phyloP scores from a whole-genome alignment of 2,888 invertebrate genomes.

The Carcina quercana region DNA sequence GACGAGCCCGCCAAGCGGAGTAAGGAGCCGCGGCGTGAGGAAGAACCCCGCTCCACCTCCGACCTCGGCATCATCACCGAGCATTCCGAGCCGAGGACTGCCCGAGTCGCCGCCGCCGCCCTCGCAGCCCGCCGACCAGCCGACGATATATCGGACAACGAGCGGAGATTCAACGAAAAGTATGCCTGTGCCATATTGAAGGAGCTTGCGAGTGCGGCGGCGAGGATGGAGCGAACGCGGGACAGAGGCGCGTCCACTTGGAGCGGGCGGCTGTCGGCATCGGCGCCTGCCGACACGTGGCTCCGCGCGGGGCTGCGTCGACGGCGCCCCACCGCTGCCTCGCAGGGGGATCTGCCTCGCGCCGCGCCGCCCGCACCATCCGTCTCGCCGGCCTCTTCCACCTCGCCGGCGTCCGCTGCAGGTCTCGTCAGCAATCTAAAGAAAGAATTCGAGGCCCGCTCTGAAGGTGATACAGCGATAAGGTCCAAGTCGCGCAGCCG shows the following conservation, averaged over 20 bases:
- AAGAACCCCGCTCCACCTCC: constrained; percentile 25
- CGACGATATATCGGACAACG: constrained; percentile 45
- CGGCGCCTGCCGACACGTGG: constrained; percentile 77
- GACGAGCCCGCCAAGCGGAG: constrained; percentile 36
- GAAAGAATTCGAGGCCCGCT: constrained; percentile 88
- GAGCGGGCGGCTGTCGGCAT: constrained; percentile 73
- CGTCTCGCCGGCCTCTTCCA: constrained; percentile 19
- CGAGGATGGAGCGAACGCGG: constrained; percentile 48
- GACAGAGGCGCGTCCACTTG: constrained; percentile 52
- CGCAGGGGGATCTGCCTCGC: constrained; percentile 58
- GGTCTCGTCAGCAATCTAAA: constrained; percentile 91
- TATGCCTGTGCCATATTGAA: constrained; percentile 77
- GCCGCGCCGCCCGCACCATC: constrained; percentile 22
- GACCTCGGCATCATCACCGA: constrained; percentile 59
- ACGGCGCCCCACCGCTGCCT: constrained; percentile 51
- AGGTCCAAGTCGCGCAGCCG: constrained; percentile 28
- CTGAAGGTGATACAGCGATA: constrained; percentile 33
- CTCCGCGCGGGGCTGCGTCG: constrained; percentile 56
- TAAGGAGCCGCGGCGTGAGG: constrained; percentile 30
- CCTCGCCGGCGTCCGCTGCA: constrained; percentile 46
- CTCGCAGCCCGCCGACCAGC: constrained; percentile 20
- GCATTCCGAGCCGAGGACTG: constrained; percentile 34
- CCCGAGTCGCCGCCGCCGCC: constrained; percentile 20
- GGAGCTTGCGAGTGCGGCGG: constrained; percentile 64
- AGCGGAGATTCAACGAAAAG: constrained; percentile 61